These are phyloP conservation scores for Cinclus cinclus DNA, from an alignment of 2,113 vertebrate species.

Conservation along the genomic window DNA sequence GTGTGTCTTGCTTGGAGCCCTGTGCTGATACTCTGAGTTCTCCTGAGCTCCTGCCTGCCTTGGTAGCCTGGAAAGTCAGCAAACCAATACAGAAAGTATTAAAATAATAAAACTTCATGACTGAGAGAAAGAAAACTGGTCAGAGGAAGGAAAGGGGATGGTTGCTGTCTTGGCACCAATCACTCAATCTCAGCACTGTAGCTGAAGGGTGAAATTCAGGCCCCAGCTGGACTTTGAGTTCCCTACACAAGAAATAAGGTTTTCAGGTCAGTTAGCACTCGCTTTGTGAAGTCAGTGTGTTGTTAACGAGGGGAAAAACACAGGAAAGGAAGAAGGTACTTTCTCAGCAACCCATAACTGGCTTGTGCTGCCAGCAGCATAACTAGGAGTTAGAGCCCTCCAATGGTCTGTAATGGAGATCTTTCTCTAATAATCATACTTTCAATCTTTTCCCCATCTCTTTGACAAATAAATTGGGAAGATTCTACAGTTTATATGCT, in stretches of 20 bases:
- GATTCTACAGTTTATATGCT: neutral
- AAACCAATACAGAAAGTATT: neutral
- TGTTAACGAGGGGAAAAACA: neutral
- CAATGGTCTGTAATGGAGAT: neutral
- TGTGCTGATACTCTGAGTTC: neutral
- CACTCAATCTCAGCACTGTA: neutral
- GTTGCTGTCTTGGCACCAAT: neutral
- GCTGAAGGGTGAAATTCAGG: neutral
- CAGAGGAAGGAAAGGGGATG: neutral
- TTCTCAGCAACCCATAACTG: constrained; percentile 25
- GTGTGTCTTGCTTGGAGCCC: neutral
- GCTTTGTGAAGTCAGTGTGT: neutral
- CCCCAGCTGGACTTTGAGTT: constrained; percentile 21
- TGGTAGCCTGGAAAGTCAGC: neutral
- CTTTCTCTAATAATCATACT: neutral
- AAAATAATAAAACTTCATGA: neutral
- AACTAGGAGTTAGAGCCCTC: neutral
- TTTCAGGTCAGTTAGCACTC: constrained; percentile 24
- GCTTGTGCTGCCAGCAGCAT: neutral
- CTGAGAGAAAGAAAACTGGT: neutral
- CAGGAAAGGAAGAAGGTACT: neutral
- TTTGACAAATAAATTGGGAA: neutral
- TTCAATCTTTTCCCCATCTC: neutral
- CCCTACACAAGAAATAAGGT: neutral
- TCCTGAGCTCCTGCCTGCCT: neutral